phyloP scores from a whole-genome alignment of 2,113 vertebrate species.

The Mus spicilegus region DNA sequence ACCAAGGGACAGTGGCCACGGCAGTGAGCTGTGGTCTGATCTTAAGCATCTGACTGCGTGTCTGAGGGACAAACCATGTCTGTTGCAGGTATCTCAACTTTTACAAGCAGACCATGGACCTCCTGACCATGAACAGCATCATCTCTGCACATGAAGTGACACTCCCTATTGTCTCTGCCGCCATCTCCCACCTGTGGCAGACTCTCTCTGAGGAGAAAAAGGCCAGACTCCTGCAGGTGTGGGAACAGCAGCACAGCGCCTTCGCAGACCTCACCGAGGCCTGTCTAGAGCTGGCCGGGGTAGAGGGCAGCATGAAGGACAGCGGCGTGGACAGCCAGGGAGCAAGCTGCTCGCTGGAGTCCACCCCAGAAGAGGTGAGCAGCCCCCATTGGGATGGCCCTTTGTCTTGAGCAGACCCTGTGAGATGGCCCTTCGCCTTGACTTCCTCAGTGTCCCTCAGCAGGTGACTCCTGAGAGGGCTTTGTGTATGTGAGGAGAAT shows the following conservation, averaged over 20 bases:
- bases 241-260: constrained; percentile 51
- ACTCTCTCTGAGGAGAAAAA: constrained; percentile 87
- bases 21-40: neutral
- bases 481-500: neutral
- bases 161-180: constrained; percentile 88
- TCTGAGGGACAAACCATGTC: constrained; percentile 50
- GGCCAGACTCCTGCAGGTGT: constrained; percentile 82
- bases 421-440: neutral
- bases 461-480: neutral
- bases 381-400: accelerated
- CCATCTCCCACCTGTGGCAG: constrained; percentile 91
- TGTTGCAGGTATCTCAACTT: constrained; percentile 90
- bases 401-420: neutral
- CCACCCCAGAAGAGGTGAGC: constrained; percentile 89
- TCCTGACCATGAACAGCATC: constrained; percentile 85
- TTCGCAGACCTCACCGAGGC: constrained; percentile 29
- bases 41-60: neutral
- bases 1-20: neutral
- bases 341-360: constrained; percentile 85
- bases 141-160: constrained; percentile 83
- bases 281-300: constrained; percentile 46
- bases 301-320: constrained; percentile 81
- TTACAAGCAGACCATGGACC: constrained; percentile 90
- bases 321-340: constrained; percentile 86
- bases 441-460: neutral